phyloP scores from a whole-genome alignment of 2,113 vertebrate species.

The Pseudorasbora parva region DNA sequence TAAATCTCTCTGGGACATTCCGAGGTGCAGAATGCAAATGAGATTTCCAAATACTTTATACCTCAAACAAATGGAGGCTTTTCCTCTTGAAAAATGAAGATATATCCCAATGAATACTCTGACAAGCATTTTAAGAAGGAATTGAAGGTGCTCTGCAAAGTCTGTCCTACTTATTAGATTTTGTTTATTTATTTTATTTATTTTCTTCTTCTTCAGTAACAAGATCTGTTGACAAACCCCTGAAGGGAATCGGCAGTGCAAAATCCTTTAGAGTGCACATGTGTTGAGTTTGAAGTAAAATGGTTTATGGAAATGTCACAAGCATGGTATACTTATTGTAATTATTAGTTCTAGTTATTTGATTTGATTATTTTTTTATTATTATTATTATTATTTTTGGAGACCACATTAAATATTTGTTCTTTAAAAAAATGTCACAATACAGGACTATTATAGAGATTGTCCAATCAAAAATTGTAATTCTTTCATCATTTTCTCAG shows the following conservation, averaged over 20 bases:
- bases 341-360: neutral
- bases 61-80: neutral
- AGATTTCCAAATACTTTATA: neutral
- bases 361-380: neutral
- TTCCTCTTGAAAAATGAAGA: slow-evolving; percentile 1
- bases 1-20: neutral
- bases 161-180: neutral
- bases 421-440: no score
- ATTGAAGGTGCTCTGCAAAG: neutral
- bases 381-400: neutral
- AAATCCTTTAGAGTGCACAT: neutral
- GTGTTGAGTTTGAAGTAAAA: neutral
- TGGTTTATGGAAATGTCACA: neutral
- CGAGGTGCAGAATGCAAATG: neutral
- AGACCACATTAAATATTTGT: neutral
- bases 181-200: no score
- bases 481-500: neutral
- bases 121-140: neutral
- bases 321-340: neutral
- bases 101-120: neutral
- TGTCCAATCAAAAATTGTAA: neutral
- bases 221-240: neutral
- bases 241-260: neutral
- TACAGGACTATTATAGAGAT: neutral
- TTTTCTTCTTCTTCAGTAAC: neutral